A percentile compares a stretch with the other conserved stretches of the same genome.
phyloP scores from a whole-genome alignment of 2,113 vertebrate species.

The Peromyscus californicus region DNA sequence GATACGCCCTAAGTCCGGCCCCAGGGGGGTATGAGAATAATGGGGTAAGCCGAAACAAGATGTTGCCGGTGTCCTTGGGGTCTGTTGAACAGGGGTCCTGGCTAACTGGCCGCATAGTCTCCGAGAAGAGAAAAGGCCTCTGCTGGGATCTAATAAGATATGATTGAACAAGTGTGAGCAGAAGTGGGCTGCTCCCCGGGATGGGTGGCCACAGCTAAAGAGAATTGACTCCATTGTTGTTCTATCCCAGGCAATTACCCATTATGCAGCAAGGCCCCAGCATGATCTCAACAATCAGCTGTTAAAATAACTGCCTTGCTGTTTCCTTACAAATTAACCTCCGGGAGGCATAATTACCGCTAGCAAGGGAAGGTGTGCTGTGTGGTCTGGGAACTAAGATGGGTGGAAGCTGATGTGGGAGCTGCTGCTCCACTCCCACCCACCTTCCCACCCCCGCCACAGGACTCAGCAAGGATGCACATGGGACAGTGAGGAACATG shows the following conservation, averaged over 20 bases:
- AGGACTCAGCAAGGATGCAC: rapidly evolving
- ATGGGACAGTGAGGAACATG: background rate
- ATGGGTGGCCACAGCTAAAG: slow-evolving; percentile 18
- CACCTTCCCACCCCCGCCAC: no score
- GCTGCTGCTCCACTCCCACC: no score
- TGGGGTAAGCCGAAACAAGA: rapidly evolving
- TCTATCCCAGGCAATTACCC: slow-evolving; percentile 80
- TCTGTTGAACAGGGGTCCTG: background rate
- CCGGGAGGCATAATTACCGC: slow-evolving; percentile 62
- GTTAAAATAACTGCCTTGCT: slow-evolving; percentile 80
- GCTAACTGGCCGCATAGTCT: background rate
- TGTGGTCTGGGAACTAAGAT: background rate
- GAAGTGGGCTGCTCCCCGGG: slow-evolving; percentile 9
- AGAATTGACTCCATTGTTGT: slow-evolving; percentile 59
- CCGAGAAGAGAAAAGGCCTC: background rate
- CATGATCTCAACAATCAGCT: slow-evolving; percentile 73
- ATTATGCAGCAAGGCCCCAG: slow-evolving; percentile 74
- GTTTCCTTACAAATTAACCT: slow-evolving; percentile 84
- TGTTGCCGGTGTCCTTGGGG: background rate
- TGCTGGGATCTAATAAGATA: slow-evolving; percentile 65
- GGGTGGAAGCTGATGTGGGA: rapidly evolving
- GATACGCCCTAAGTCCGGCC: background rate
- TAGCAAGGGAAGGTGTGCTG: background rate
- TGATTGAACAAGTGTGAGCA: slow-evolving; percentile 71
- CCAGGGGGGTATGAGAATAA: rapidly evolving